A percentile compares a stretch with the other conserved stretches of the same genome.
These are phyloP conservation scores for Nomada ferruginata DNA, from an alignment of 2,888 invertebrate species.

Conservation along the genomic window DNA sequence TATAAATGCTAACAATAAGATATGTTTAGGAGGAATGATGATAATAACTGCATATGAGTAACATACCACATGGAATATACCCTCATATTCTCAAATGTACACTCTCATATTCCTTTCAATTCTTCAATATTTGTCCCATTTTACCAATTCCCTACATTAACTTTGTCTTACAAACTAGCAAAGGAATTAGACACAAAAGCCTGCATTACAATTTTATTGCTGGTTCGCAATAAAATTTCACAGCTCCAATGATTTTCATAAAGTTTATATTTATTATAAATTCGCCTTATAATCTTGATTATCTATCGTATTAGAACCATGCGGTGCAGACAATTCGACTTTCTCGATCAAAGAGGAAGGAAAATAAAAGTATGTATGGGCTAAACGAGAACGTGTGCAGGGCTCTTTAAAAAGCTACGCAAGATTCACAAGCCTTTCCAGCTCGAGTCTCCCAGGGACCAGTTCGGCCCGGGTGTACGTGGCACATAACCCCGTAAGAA, in stretches of 20 bases:
- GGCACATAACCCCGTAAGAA: conserved; percentile 60
- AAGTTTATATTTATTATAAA: background rate
- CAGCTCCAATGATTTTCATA: background rate
- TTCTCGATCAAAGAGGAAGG: background rate
- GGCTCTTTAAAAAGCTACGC: conserved; percentile 48
- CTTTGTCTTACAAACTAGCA: too few relatives aligned
- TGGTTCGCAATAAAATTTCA: background rate
- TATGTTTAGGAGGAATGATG: too few relatives aligned
- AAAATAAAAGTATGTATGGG: conserved; percentile 1
- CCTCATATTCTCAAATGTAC: too few relatives aligned
- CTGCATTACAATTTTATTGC: background rate
- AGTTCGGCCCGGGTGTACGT: conserved; percentile 41
- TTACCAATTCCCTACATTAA: too few relatives aligned
- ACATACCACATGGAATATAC: too few relatives aligned
- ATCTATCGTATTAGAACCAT: background rate
- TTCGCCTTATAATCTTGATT: background rate
- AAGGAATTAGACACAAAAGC: too few relatives aligned
- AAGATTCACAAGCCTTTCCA: conserved; percentile 50
- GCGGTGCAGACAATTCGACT: background rate
- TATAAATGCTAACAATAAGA: too few relatives aligned
- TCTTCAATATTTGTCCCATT: too few relatives aligned
- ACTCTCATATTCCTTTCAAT: too few relatives aligned
- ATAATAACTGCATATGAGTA: too few relatives aligned
- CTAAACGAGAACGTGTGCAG: conserved; percentile 13
- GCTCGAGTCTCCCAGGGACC: conserved; percentile 48